These are phyloP conservation scores for Stomatorhinus ivindoensis DNA, from an alignment of 2,113 vertebrate species.

Conservation along the genomic window DNA sequence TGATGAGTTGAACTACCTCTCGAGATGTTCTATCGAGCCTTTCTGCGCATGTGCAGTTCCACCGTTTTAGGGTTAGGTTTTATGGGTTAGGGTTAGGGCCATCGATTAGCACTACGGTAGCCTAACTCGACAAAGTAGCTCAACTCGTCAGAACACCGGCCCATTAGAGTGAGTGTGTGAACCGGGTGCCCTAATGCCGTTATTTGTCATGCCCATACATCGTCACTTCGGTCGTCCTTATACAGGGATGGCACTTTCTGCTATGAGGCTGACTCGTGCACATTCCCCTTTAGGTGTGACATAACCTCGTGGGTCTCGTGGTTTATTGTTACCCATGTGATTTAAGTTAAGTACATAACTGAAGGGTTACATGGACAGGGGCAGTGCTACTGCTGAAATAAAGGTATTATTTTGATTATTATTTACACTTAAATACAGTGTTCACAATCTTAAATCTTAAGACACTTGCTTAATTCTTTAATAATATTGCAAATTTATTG, in stretches of 20 bases:
- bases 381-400: background rate
- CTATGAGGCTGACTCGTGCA: background rate
- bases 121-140: too few species aligned
- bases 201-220: background rate
- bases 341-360: background rate
- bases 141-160: too few species aligned
- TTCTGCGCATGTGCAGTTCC: too few species aligned
- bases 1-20: too few species aligned
- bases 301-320: background rate
- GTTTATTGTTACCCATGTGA: background rate
- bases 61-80: too few species aligned
- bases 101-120: too few species aligned
- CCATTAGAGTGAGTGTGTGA: background rate
- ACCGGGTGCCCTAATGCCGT: background rate
- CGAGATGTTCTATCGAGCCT: too few species aligned
- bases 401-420: background rate
- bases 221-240: background rate
- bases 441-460: background rate
- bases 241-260: background rate
- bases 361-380: background rate
- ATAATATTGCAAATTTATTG: background rate
- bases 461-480: background rate
- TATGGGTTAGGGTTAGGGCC: too few species aligned
- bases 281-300: background rate
- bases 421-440: background rate